Evolutionary conservation across 1,140 invertebrate species (phyloP).

Genomic region (Aphelenchoides fujianensis): DNA sequence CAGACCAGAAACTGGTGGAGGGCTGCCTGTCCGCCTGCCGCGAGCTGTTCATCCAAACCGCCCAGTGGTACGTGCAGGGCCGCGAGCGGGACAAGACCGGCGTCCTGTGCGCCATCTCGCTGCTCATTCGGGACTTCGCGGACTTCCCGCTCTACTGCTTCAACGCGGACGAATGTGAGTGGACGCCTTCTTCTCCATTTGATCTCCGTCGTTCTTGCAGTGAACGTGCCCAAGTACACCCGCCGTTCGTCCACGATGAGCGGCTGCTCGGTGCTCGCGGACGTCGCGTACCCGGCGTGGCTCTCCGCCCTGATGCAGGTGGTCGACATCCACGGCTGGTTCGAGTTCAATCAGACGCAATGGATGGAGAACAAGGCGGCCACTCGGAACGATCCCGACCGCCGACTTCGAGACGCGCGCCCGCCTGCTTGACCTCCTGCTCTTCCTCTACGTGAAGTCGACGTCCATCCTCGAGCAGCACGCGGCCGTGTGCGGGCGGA

Average conservation of each 20-base stretch:
- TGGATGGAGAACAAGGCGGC: not conserved
- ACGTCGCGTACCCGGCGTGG: conserved; percentile 29
- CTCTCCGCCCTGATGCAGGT: conserved; percentile 31
- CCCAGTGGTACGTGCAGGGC: conserved; percentile 39
- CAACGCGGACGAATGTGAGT: conserved; percentile 2
- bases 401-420: conserved; percentile 48
- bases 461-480: conserved; percentile 54
- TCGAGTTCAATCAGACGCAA: not conserved
- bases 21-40: conserved; percentile 48
- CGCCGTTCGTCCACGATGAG: not conserved
- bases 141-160: conserved; percentile 58
- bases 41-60: conserved; percentile 39
- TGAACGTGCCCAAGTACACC: not conserved
- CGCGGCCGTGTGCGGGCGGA: conserved; percentile 43
- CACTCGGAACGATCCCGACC: not conserved
- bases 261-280: not conserved
- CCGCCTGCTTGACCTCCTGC: conserved; percentile 47
- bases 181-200: not conserved
- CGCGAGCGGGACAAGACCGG: conserved; percentile 39
- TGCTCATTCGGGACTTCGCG: conserved; percentile 49
- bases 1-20: conserved; percentile 57
- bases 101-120: conserved; percentile 41
- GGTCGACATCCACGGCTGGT: conserved; percentile 35
- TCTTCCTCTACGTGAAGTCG: conserved; percentile 53
- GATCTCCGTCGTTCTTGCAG: too few species aligned